Base-by-base conservation (phyloP, 2,113 vertebrate species). In the Apus apus region DNA sequence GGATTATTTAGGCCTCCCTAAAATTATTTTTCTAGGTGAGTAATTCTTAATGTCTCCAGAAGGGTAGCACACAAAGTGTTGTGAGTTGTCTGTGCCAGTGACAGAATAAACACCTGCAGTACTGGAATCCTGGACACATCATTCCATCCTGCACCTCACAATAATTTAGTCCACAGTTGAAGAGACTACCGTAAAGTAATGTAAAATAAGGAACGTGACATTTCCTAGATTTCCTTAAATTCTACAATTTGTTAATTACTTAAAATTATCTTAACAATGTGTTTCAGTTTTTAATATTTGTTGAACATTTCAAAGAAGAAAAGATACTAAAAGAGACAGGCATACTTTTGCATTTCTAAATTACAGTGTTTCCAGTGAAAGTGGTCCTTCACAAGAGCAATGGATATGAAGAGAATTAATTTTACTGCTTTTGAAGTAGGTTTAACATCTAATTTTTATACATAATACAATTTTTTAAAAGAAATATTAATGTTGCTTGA, bases 341-440 rank as follows among this genome's bases (percentile, higher is more conserved):
- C 11, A 87, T 91, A 77, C 71, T 91, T 95, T 96, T 95, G 88
- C 90, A 26, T 86, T 96, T 95, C 92, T 79, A 38, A 76, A 65
- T 57, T 36, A 34, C 17, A 74, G n/a, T 81, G 38, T 89, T 94
- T 90, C 34, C 40, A 85, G 13, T 32, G 72, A 74, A 81, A 97
- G 76, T 85, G 84, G 80, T 80, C 72, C 85, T 96, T 89, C 79
- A 89, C 82, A 94, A 95, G 54, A 93, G 26, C 20, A 87, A 15
- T 51, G 50, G 22, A 5, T n/a, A 43, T 53, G 72, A 19, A 53
- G 32, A 68, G 19, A 92, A 51, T 66, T 40, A 38, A 20, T 71
- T 76, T 77, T 60, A 68, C 11, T 61, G 17, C 23, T 87, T 85
- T 87, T 81, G 40, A 75, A 78, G 36, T 22, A 58, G 11, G 78